Conservation (phyloP, 2,888 invertebrate species). For the Orthonychiurus folsomi region DNA sequence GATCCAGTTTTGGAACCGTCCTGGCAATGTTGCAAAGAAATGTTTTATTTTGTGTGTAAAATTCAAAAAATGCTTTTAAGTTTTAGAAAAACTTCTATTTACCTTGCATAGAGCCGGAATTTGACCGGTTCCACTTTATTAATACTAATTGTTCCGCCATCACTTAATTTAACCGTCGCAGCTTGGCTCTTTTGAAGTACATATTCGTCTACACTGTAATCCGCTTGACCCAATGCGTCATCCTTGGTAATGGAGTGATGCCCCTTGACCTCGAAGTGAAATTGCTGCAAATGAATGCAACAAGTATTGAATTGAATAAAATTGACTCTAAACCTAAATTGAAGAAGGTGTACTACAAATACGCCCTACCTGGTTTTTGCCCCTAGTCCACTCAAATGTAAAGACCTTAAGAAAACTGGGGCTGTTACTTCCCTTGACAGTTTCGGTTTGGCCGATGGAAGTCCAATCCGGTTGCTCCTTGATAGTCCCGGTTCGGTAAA, state of each 20-base stretch:
- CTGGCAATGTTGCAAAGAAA: too few relatives aligned
- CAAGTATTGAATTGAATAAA: too few relatives aligned
- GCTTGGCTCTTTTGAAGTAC: constrained; percentile 26
- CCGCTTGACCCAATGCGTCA: constrained; percentile 20
- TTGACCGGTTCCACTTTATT: constrained; percentile 23
- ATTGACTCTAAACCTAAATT: not conserved
- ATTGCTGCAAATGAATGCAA: constrained; percentile 14
- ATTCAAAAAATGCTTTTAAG: too few relatives aligned
- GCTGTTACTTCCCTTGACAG: not conserved
- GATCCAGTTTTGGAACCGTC: constrained; percentile 28
- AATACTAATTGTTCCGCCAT: constrained; percentile 23
- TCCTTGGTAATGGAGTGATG: constrained; percentile 17
- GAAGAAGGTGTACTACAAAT: not conserved
- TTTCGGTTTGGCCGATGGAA: constrained; percentile 1
- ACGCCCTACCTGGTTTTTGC: constrained; percentile 21
- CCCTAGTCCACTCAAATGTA: constrained; percentile 26
- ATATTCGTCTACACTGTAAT: constrained; percentile 22
- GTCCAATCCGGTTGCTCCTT: not conserved
- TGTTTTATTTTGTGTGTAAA: too few relatives aligned
- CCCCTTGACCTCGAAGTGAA: constrained; percentile 25
- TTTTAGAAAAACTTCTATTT: too few relatives aligned
- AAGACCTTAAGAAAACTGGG: constrained; percentile 21
- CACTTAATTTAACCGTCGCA: constrained; percentile 21
- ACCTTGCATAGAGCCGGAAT: constrained; percentile 27
- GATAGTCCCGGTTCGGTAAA: not conserved